Conservation (phyloP, 2,113 vertebrate genomes). For the Corythornis madagascariensis region DNA sequence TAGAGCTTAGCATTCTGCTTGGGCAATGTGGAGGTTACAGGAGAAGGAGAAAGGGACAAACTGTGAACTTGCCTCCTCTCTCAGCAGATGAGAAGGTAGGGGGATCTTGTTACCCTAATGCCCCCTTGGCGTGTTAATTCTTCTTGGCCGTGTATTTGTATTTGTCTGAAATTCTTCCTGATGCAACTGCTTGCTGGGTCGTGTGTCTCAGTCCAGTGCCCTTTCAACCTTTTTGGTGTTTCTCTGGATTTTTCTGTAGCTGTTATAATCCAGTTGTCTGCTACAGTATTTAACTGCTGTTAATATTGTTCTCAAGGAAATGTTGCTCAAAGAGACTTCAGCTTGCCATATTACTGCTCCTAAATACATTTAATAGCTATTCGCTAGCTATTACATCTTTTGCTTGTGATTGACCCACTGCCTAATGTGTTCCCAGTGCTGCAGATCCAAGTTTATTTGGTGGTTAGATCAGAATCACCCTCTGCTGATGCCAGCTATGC, state of each 20-base stretch:
- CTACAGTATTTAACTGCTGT: background rate
- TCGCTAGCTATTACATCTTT: background rate
- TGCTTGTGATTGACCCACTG: background rate
- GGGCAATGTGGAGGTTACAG: background rate
- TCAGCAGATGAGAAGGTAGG: background rate
- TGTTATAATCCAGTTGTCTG: background rate
- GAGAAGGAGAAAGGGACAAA: slow-evolving; percentile 15
- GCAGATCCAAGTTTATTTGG: background rate
- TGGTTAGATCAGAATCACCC: background rate
- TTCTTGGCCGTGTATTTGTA: background rate
- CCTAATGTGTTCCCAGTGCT: background rate
- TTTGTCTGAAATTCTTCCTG: background rate
- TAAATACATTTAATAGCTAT: background rate
- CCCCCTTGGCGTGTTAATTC: background rate
- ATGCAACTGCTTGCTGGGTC: background rate
- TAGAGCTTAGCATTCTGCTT: background rate
- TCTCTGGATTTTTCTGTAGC: background rate
- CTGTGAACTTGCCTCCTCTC: background rate
- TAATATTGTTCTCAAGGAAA: background rate
- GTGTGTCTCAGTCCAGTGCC: background rate
- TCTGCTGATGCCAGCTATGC: background rate
- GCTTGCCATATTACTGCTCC: background rate
- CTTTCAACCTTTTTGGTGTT: background rate
- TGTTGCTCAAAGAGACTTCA: background rate
- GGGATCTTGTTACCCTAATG: slow-evolving; percentile 19